Evolutionary conservation across 1,140 invertebrate species (phyloP), one percentile per base, ranked within the genome.

Genomic region (Apis dorsata): DNA sequence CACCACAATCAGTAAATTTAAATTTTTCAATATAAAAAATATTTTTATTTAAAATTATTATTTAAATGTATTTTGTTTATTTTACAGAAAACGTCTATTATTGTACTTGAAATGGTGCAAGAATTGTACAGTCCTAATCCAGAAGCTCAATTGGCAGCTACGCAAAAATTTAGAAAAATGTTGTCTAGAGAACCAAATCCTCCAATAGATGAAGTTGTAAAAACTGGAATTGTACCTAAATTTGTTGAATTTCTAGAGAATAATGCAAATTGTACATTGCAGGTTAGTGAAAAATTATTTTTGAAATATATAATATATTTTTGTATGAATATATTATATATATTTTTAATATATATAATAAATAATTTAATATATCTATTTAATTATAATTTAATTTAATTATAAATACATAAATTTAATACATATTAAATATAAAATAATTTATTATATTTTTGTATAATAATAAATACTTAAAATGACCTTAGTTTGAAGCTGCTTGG

Each of bases 181-280:
- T 94, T 99, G 63, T 99, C 98, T 86, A 95, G 96, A 93, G 99
- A 99, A 94, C 99, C 99, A 13, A 99, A 99, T 95, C 99, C 99
- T 70, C 99, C 98, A 3, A 99, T 99, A 90, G 98, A 99, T 94
- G 98, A 99, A 95, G 99, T 99, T n/a, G 99, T 99, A 91, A 95
- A 97, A 89, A 98, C 98, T 77, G 98, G 98, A 89, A 99, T 99
- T 91, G 97, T 99, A 83, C 99, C 98, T 51, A 95, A 96, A 94
- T 99, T 99, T 95, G 98, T 99, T 15, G 97, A 98, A 93, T 99
- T 99, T 94, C 95, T 99, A 68, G 95, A 97, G 91, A 97, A 97
- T 93, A 96, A 96, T 90, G 94, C 94, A 81, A 98, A 99, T 94
- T 97, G 96, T 79, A 97, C 97, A 57, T 94, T 99, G 86, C 98